phyloP scores from a whole-genome alignment of 2,797 vertebrate species.

The Takifugu rubripes region DNA sequence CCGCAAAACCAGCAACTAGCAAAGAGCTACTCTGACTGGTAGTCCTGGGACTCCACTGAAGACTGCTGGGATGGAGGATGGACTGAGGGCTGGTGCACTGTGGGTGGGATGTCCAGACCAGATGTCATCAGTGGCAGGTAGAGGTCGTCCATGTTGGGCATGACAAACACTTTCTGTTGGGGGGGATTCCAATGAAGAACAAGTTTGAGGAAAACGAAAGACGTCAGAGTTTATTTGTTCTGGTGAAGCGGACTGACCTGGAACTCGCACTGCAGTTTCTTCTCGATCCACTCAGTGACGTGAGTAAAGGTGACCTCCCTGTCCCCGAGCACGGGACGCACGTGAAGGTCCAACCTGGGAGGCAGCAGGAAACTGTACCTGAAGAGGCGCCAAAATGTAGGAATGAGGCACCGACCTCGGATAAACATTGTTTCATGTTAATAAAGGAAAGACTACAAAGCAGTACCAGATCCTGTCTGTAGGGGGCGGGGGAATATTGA shows the following conservation, averaged over 20 bases:
- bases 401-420: neutral
- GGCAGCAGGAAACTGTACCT: conserved; percentile 82
- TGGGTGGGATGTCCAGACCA: conserved; percentile 67
- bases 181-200: neutral
- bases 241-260: conserved; percentile 71
- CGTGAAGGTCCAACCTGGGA: conserved; percentile 82
- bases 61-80: conserved; percentile 61
- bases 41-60: conserved; percentile 67
- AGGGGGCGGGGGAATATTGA: conserved; percentile 87
- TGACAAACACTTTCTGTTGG: conserved; percentile 85
- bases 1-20: too few relatives aligned
- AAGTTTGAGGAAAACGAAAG: neutral
- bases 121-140: conserved; percentile 86
- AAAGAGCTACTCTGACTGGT: conserved; percentile 52
- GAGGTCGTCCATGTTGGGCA: conserved; percentile 90
- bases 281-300: conserved; percentile 88
- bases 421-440: neutral
- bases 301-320: conserved; percentile 86
- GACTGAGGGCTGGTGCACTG: conserved; percentile 49
- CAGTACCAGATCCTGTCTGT: conserved; percentile 87
- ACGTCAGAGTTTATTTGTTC: neutral
- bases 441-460: neutral
- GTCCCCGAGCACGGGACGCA: conserved; percentile 83
- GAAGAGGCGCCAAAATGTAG: conserved; percentile 3
- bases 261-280: conserved; percentile 85